Percentiles rank a stretch among this genome's conserved stretches.
phyloP scores from a whole-genome alignment of 2,888 invertebrate genomes.

The Adelognathus sp. region DNA sequence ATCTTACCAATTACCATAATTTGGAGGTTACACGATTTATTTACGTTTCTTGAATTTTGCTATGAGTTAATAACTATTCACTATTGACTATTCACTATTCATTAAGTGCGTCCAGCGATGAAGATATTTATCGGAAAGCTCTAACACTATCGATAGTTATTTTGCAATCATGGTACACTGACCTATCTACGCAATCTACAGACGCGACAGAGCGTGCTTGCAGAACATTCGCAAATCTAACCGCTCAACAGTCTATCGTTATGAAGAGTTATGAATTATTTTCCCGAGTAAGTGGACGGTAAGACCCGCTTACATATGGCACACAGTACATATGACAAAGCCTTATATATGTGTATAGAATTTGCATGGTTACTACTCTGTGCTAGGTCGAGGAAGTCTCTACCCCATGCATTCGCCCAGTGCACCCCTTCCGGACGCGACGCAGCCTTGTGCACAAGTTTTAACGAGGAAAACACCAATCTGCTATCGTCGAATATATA shows the following conservation, averaged over 20 bases:
- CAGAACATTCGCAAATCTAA: slow-evolving; percentile 58
- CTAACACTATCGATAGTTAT: no score
- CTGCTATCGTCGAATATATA: slow-evolving; percentile 57
- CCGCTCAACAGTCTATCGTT: slow-evolving; percentile 63
- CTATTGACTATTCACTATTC: no score
- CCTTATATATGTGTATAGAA: background rate
- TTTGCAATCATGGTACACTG: no score
- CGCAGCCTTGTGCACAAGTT: slow-evolving; percentile 60
- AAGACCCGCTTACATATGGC: background rate
- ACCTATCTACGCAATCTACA: background rate
- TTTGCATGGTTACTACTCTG: background rate
- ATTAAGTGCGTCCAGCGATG: no score
- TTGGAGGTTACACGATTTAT: no score
- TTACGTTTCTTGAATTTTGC: no score
- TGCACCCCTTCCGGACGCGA: slow-evolving; percentile 32
- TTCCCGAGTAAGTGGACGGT: background rate
- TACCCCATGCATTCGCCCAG: slow-evolving; percentile 6
- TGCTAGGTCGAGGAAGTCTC: background rate
- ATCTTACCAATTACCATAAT: no score
- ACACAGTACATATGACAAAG: no score
- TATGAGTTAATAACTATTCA: no score
- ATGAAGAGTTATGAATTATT: slow-evolving; percentile 70
- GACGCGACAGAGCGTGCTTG: background rate
- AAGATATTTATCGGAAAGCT: no score
- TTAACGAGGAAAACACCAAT: slow-evolving; percentile 69